phyloP scores from a whole-genome alignment of 2,888 invertebrate genomes.

The Mythimna pallens region DNA sequence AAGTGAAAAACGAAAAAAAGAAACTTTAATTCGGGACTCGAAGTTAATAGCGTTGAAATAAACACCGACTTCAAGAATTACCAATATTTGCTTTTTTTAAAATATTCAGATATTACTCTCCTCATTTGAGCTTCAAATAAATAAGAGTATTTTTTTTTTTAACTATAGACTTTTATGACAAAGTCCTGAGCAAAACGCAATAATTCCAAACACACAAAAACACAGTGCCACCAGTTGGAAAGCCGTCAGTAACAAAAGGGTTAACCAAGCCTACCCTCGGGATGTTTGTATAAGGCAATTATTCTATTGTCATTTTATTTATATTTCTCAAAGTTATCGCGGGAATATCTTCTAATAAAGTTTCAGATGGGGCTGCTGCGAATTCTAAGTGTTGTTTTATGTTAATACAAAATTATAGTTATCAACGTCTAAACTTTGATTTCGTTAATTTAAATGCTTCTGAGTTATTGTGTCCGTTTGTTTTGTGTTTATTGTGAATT shows the following conservation, averaged over 20 bases:
- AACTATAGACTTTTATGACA: background rate
- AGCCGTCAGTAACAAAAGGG: slow-evolving; percentile 69
- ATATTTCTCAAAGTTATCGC: slow-evolving; percentile 86
- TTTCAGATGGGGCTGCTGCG: slow-evolving; percentile 78
- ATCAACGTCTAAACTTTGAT: slow-evolving; percentile 72
- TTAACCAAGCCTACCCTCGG: slow-evolving; percentile 69
- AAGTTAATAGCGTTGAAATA: too few relatives aligned
- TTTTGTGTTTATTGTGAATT: slow-evolving; percentile 52
- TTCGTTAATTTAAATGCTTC: slow-evolving; percentile 80
- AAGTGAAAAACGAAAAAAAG: too few relatives aligned
- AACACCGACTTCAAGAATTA: too few relatives aligned
- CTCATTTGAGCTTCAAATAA: too few relatives aligned
- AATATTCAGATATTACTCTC: too few relatives aligned
- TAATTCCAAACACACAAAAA: slow-evolving; percentile 22
- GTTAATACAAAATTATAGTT: slow-evolving; percentile 84
- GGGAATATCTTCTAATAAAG: slow-evolving; percentile 86
- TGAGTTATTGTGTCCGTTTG: slow-evolving; percentile 60
- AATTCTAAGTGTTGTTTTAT: slow-evolving; percentile 89
- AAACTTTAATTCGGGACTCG: too few relatives aligned
- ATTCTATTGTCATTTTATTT: slow-evolving; percentile 89
- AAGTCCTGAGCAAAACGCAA: background rate
- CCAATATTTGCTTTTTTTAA: too few relatives aligned
- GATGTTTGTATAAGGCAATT: slow-evolving; percentile 81
- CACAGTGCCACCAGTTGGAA: slow-evolving; percentile 55
- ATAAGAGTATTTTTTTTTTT: too few relatives aligned